Evolutionary conservation across 2,113 vertebrate species (phyloP).

Genomic region (Loxodonta africana): DNA sequence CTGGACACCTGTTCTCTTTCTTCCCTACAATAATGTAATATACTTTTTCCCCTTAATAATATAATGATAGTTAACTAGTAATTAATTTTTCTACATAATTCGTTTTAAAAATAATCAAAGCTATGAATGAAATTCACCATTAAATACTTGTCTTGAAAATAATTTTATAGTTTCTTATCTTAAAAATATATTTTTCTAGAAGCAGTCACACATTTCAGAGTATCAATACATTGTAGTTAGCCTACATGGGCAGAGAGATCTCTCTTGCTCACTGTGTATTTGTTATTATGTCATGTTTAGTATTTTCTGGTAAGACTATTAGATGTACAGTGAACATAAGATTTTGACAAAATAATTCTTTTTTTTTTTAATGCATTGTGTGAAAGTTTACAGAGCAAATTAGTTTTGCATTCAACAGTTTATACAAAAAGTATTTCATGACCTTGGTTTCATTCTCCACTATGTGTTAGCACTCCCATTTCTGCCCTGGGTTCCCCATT

Average conservation of each 20-base stretch:
- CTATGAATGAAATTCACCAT: neutral
- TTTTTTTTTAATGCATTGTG: too few species aligned
- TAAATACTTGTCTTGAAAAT: conserved; percentile 42
- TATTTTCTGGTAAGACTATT: neutral
- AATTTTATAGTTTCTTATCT: neutral
- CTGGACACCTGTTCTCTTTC: neutral
- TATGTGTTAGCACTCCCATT: too few species aligned
- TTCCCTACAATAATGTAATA: neutral
- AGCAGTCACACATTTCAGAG: neutral
- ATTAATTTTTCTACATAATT: neutral
- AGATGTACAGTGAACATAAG: neutral
- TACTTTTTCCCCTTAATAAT: neutral
- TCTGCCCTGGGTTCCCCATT: too few species aligned
- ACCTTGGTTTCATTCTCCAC: too few species aligned
- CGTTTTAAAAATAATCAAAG: conserved; percentile 23
- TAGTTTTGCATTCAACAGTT: too few species aligned
- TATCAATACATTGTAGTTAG: neutral
- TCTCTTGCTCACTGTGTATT: neutral
- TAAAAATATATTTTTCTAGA: conserved; percentile 32
- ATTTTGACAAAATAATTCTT: conserved; percentile 32
- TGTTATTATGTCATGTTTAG: neutral
- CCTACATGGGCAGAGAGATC: too few species aligned
- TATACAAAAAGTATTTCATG: too few species aligned
- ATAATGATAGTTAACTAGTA: neutral
- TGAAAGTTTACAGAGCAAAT: too few species aligned